Percentiles rank a stretch among this genome's conserved stretches.
Evolutionary conservation across 2,113 vertebrate species (phyloP).

Genomic region (Cariama cristata): DNA sequence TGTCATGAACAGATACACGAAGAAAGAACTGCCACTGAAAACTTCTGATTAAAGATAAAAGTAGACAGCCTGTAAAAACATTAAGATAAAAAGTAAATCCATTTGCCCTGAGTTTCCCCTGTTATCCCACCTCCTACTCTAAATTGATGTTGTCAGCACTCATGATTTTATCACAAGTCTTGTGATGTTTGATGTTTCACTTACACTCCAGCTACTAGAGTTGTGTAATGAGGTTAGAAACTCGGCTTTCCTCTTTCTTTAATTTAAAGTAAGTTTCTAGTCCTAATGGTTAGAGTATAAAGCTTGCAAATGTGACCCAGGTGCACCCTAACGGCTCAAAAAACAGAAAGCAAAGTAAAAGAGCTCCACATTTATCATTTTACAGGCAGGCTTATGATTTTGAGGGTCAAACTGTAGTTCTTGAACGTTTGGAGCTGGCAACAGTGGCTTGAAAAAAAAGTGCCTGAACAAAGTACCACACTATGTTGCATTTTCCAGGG

Average conservation of each 20-base stretch:
- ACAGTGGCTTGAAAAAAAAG: background rate
- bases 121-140: conserved; percentile 62
- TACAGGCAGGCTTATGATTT: conserved; percentile 23
- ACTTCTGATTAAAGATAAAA: conserved; percentile 63
- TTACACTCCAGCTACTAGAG: conserved; percentile 54
- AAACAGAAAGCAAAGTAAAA: conserved; percentile 38
- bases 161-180: conserved; percentile 63
- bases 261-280: conserved; percentile 48
- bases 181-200: conserved; percentile 69
- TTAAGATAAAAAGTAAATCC: conserved; percentile 63
- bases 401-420: conserved; percentile 38
- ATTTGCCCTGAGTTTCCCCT: conserved; percentile 59
- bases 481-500: conserved; percentile 8
- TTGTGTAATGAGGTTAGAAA: conserved; percentile 66
- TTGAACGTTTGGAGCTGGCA: conserved; percentile 36
- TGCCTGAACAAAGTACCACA: background rate
- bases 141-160: conserved; percentile 69
- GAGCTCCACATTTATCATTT: conserved; percentile 10
- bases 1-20: background rate
- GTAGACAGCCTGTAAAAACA: conserved; percentile 55
- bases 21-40: conserved; percentile 57
- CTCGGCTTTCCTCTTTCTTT: conserved; percentile 56
- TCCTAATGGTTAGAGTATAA: conserved; percentile 55
- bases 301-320: conserved; percentile 61
- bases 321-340: conserved; percentile 40